Conservation (phyloP, 2,113 vertebrate species). For the Daboia siamensis region DNA sequence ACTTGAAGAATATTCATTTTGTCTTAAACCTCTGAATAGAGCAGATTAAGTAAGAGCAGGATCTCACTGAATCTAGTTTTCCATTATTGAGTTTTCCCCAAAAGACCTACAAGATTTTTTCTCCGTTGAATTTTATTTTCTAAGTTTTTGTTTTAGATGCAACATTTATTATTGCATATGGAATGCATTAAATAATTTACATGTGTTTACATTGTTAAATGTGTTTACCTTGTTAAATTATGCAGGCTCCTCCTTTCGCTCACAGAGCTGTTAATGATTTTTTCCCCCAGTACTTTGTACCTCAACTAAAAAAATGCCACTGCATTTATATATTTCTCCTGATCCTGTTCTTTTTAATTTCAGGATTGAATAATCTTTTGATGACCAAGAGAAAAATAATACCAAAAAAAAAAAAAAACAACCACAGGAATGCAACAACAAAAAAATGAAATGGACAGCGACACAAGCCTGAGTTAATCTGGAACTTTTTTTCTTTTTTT, state of each 20-base stretch:
- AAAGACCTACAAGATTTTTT: not conserved
- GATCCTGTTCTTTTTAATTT: not conserved
- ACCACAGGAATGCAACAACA: not conserved
- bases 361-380: not conserved
- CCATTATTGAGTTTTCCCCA: not conserved
- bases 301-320: not conserved
- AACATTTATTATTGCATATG: not conserved
- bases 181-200: not conserved
- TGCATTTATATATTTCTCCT: not conserved
- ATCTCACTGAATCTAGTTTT: not conserved
- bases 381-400: not conserved
- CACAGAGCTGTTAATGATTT: not conserved
- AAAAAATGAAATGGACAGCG: not conserved
- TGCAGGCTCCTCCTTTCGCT: not conserved
- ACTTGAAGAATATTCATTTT: not conserved
- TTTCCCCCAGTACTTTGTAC: not conserved
- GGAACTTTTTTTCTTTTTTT: not conserved
- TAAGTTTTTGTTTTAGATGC: not conserved
- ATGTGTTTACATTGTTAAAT: not conserved
- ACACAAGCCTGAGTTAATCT: not conserved
- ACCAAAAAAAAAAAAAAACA: not conserved
- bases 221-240: not conserved
- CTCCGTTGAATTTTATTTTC: not conserved
- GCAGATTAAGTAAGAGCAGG: not conserved
- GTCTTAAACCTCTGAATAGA: not conserved